Evolutionary conservation across 2,797 vertebrate species (phyloP), one percentile per base, ranked within the genome.

Genomic region (Acridotheres tristis): DNA sequence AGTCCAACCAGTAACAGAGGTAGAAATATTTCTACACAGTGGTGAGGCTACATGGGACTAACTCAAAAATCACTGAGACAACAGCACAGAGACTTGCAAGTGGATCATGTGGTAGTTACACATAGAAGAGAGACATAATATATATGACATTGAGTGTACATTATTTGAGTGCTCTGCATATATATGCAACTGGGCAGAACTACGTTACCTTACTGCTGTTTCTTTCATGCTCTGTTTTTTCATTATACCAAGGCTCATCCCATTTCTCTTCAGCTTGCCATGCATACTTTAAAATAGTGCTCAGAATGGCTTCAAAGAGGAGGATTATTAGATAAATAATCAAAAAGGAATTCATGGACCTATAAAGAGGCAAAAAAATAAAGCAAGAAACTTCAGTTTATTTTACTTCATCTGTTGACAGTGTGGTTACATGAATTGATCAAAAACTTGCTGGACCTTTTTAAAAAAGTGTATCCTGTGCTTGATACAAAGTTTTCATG

Each of bases 291-390:
- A 99, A 97, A 96, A 99, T 99, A 92, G 99, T 99, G 97, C 99
- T 99, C 94, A 99, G 97, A 93, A 99, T 94, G 40, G 99, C 99
- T 98, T 99, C 99, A 51, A 98, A 98, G 95, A 99, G 98, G 97
- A 99, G 97, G 94, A 99, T 99, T 96, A 98, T 98, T 97, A 99
- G 96, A 97, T 99, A 99, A 97, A 99, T 99, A 97, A 99, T 98
- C 81, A 99, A 98, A 98, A 99, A 99, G 50, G 99, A 98, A 94
- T 99, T 99, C 99, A 99, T 99, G 82, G 99, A 99, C 96, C 99
- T 99, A 89, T 78, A 89, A 76, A 55, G 61, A 88, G 21, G 84
- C 87, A 72, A 95, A n/a, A 58, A 79, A 27, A 9, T 3, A 42
- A 68, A 32, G 42, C 15, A 88, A 34, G 29, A 55, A 27, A 43